phyloP scores from a whole-genome alignment of 2,113 vertebrate species.

The Ceuthmochares aereus region DNA sequence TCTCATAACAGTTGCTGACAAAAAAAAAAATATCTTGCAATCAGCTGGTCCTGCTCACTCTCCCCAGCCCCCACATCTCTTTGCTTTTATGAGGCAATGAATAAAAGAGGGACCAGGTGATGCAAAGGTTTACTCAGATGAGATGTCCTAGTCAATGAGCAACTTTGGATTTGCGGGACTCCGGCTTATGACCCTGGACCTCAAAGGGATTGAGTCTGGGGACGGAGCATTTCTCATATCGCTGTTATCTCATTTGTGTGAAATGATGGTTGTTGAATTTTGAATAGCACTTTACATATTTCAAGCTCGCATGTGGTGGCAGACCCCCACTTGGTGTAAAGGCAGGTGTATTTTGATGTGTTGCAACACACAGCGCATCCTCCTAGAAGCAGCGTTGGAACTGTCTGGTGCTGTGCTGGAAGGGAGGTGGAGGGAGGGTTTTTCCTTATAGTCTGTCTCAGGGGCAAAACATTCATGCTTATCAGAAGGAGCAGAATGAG shows the following conservation, averaged over 20 bases:
- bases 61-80: not conserved
- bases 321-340: not conserved
- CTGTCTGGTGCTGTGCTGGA: not conserved
- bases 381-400: not conserved
- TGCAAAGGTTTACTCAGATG: slow-evolving; percentile 7
- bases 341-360: not conserved
- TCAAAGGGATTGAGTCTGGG: not conserved
- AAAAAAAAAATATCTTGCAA: slow-evolving; percentile 32
- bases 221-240: not conserved
- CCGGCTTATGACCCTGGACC: not conserved
- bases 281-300: not conserved
- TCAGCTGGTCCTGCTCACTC: not conserved
- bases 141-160: not conserved
- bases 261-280: not conserved
- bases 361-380: not conserved
- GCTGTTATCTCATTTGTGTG: not conserved
- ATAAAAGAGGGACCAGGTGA: slow-evolving; percentile 13
- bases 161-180: not conserved
- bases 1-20: slow-evolving; percentile 36
- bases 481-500: not conserved
- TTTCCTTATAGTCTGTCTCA: not conserved
- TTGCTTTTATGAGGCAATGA: slow-evolving; percentile 44
- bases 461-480: not conserved
- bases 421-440: not conserved
- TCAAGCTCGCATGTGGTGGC: not conserved